Base-by-base conservation (phyloP, 2,797 vertebrate species). In the Hemitrygon akajei region DNA sequence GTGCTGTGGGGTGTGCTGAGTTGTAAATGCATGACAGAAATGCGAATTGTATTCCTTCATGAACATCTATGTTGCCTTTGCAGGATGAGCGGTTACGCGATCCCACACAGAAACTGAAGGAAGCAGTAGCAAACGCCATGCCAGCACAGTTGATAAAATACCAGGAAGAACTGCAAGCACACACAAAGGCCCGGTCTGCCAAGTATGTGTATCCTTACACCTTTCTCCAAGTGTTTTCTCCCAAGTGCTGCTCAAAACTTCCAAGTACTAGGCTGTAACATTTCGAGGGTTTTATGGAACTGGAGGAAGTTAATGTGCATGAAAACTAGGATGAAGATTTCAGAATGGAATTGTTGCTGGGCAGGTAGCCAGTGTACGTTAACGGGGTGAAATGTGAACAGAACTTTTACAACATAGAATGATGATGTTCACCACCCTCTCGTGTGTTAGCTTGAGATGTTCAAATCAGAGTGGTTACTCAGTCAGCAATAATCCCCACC, bases 91-190 rank as follows among this genome's bases (percentile, higher is more conserved):
- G 98, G 69, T 97, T 99, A 94, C 97, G 97, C 95, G 96, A 97
- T 27, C 99, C 99, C 22, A 96, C 99, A 95, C 97, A 99, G 93
- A 99, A 98, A 95, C 97, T 99, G 96, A 99, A 99, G 94, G 96
- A 99, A 95, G 98, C 98, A 1, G 98, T 99, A 94, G 98, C 98
- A 96, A 98, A 96, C 0, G 98, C 98, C 94, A 99, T 99, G 99
- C 98, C 98, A 3, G 98, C 98, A 95, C 99, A 99, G 96, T 97
- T 99, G 10, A 98, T 98, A 94, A 98, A 98, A 76, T 99, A 98
- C 96, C 98, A 99, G 95, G 98, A 99, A 96, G 98, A 99, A 96
- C 99, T 98, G 94, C 97, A 97, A 94, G 97, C 97, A 79, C 97
- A 96, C 14, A 98, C 97, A 94, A 97, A 97, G 95, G 98, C 99